Conservation (phyloP, 2,888 invertebrate genomes). For the Latrodectus elegans region DNA sequence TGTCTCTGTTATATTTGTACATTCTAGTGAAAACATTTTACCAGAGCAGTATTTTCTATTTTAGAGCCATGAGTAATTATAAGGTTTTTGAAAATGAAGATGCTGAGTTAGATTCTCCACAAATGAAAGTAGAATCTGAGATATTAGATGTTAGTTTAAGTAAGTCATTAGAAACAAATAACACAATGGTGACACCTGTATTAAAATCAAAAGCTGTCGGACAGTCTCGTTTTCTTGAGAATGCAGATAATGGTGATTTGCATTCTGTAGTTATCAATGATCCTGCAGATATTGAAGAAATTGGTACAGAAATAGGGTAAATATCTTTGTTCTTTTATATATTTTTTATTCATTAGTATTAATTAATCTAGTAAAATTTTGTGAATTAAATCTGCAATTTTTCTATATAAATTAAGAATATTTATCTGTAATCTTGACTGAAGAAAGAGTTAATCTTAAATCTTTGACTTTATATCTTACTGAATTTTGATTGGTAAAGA, state of each 20-base stretch:
- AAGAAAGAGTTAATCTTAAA: no score
- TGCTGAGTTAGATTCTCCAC: conserved; percentile 10
- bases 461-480: no score
- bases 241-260: conserved; percentile 31
- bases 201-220: conserved; percentile 46
- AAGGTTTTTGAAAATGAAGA: conserved; percentile 63
- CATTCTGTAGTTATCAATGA: conserved; percentile 55
- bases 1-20: no score
- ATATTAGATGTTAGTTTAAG: conserved; percentile 42
- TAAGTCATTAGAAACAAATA: conserved; percentile 9
- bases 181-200: conserved; percentile 1
- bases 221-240: conserved; percentile 59
- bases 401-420: no score
- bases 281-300: conserved; percentile 57
- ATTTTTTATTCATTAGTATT: no score
- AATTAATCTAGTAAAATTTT: no score
- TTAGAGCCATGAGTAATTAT: conserved; percentile 57
- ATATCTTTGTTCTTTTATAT: not conserved
- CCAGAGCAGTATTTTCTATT: no score
- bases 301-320: conserved; percentile 54
- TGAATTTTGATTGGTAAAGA: no score
- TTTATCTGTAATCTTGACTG: no score
- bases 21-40: no score
- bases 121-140: conserved; percentile 30
- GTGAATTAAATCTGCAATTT: no score